Conservation (phyloP, 1,140 invertebrate species). For the Drosophila ohnishii region DNA sequence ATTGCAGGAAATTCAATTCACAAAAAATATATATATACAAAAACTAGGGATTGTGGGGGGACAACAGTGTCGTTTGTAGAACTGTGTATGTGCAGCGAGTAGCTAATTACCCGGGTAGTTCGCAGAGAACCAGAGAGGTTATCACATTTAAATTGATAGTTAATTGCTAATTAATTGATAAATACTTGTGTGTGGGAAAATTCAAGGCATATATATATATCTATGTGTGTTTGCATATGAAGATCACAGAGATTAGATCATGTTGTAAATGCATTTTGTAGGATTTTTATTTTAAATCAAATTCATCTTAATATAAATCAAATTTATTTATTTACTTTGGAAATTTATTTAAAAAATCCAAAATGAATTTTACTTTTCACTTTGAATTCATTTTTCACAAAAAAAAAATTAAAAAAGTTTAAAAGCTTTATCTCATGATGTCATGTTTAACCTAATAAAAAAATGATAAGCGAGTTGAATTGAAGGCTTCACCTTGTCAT, state of each 20-base stretch:
- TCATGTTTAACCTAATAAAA: slow-evolving; percentile 2
- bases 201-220: slow-evolving; percentile 7
- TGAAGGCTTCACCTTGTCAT: not conserved
- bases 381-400: not conserved
- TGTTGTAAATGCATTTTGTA: not conserved
- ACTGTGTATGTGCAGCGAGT: slow-evolving; percentile 1
- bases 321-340: not conserved
- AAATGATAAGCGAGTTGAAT: slow-evolving; percentile 12
- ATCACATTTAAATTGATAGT: slow-evolving; percentile 29
- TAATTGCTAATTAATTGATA: slow-evolving; percentile 20
- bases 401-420: slow-evolving; percentile 1
- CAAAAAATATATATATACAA: slow-evolving; percentile 33
- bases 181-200: slow-evolving; percentile 2
- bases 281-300: too few species aligned
- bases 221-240: not conserved
- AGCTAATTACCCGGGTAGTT: slow-evolving; percentile 25
- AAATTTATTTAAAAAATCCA: not conserved
- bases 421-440: slow-evolving; percentile 12
- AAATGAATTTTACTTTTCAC: not conserved
- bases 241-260: not conserved
- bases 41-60: slow-evolving; percentile 2
- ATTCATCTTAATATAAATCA: not conserved
- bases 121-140: slow-evolving; percentile 6
- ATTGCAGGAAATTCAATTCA: slow-evolving; percentile 81
- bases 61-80: not conserved